Conservation (phyloP, 2,797 vertebrate genomes). For the Aulostomus chinensis region DNA sequence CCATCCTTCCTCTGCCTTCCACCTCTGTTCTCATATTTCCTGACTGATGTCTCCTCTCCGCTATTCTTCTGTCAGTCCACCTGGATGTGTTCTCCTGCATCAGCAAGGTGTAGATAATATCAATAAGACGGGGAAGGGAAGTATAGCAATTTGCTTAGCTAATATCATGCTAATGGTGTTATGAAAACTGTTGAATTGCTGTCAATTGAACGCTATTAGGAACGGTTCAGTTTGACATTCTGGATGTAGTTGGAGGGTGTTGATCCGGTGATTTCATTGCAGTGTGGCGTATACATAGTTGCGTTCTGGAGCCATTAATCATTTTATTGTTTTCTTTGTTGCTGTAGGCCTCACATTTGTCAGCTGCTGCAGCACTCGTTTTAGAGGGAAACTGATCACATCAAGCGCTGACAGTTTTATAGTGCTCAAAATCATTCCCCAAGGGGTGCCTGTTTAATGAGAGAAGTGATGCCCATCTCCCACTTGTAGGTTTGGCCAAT, state of each 20-base stretch:
- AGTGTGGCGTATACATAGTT: conserved; percentile 26
- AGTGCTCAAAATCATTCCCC: conserved; percentile 46
- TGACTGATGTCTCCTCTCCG: conserved; percentile 51
- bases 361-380: conserved; percentile 50
- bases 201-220: conserved; percentile 52
- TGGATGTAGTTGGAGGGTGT: conserved; percentile 43
- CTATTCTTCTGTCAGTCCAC: conserved; percentile 43
- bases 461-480: conserved; percentile 25
- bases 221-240: conserved; percentile 41
- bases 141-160: conserved; percentile 17
- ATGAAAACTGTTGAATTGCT: conserved; percentile 18
- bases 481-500: conserved; percentile 42
- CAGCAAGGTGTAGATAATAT: conserved; percentile 25
- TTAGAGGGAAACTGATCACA: conserved; percentile 43
- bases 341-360: conserved; percentile 51
- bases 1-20: conserved; percentile 38
- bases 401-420: conserved; percentile 48
- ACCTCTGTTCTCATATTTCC: conserved; percentile 45
- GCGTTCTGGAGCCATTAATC: conserved; percentile 54
- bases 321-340: conserved; percentile 22
- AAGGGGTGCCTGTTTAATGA: conserved; percentile 49
- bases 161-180: conserved; percentile 49
- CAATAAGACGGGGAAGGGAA: conserved; percentile 22
- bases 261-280: conserved; percentile 43
- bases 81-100: conserved; percentile 29